Percentiles rank a stretch among this genome's conserved stretches.
These are phyloP conservation scores for Euwallacea similis DNA, from an alignment of 1,140 invertebrate species.

Conservation along the genomic window DNA sequence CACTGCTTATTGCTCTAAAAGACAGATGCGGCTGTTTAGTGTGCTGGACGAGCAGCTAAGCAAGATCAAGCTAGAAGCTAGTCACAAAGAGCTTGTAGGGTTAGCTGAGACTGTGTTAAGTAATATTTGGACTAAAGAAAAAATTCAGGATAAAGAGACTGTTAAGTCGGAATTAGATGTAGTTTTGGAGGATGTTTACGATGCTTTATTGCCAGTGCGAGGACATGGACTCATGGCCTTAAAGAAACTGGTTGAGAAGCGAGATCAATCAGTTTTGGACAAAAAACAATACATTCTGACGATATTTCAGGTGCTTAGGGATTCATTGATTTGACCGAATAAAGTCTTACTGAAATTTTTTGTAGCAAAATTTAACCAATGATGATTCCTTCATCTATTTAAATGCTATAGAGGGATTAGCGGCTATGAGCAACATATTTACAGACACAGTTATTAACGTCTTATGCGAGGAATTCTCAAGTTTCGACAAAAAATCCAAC, in stretches of 20 bases:
- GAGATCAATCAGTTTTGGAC: conserved; percentile 64
- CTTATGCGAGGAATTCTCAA: conserved; percentile 57
- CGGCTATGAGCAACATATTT: conserved; percentile 64
- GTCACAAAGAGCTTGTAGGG: conserved; percentile 37
- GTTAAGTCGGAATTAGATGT: conserved; percentile 59
- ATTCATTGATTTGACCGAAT: neutral
- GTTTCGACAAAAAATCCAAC: conserved; percentile 51
- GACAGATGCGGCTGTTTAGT: conserved; percentile 37
- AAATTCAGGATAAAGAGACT: conserved; percentile 14
- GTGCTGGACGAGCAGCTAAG: conserved; percentile 39
- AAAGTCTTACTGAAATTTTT: conserved; percentile 11
- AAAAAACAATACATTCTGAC: conserved; percentile 70
- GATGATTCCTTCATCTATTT: conserved; percentile 85
- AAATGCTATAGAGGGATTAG: conserved; percentile 74
- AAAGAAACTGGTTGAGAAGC: conserved; percentile 69
- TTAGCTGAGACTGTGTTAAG: conserved; percentile 30
- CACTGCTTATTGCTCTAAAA: conserved; percentile 44
- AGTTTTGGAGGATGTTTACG: conserved; percentile 68
- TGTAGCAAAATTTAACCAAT: conserved; percentile 72
- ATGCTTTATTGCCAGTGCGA: conserved; percentile 75
- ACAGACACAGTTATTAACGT: conserved; percentile 69
- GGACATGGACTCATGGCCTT: conserved; percentile 78
- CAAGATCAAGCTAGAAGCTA: conserved; percentile 41
- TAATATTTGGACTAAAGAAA: conserved; percentile 2
- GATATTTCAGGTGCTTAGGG: conserved; percentile 65